A percentile compares a stretch with the other conserved stretches of the same genome.
These are phyloP conservation scores for Cephalopholis sonnerati DNA, from an alignment of 2,113 vertebrate genomes.

Conservation along the genomic window DNA sequence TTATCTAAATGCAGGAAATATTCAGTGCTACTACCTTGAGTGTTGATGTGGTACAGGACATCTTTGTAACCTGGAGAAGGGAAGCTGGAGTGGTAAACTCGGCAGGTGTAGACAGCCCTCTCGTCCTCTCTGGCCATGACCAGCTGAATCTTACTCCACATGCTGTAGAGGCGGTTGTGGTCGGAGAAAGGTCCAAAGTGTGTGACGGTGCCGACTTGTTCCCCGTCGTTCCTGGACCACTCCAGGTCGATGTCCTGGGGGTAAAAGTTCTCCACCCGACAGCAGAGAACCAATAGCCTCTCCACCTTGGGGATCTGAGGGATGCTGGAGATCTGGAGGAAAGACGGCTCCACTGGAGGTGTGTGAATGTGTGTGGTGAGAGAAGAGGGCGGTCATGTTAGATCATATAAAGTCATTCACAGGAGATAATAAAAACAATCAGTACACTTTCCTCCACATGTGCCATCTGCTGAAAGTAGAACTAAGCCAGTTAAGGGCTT, in stretches of 20 bases:
- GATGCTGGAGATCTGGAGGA: conserved; percentile 75
- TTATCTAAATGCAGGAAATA: too few species aligned
- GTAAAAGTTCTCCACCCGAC: conserved; percentile 78
- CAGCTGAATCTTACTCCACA: conserved; percentile 79
- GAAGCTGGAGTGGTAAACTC: conserved; percentile 76
- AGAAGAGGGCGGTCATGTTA: background rate
- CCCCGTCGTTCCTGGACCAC: conserved; percentile 74
- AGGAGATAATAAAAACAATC: background rate
- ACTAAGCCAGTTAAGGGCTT: background rate
- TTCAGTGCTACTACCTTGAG: conserved; percentile 69
- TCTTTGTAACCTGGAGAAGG: conserved; percentile 63
- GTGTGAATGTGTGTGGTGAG: background rate
- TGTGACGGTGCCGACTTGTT: conserved; percentile 36
- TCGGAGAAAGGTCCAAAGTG: conserved; percentile 76
- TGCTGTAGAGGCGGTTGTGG: conserved; percentile 60
- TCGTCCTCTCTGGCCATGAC: conserved; percentile 70
- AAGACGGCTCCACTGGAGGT: conserved; percentile 70
- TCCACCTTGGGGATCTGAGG: conserved; percentile 72
- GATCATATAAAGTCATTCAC: background rate
- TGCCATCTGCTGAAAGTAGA: background rate
- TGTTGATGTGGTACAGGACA: conserved; percentile 73
- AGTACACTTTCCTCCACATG: background rate
- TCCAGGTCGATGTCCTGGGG: conserved; percentile 64
- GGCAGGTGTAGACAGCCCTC: conserved; percentile 68
- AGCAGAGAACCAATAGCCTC: conserved; percentile 75